A percentile compares a stretch with the other conserved stretches of the same genome.
Conservation (phyloP, 2,113 vertebrate species). For the Protobothrops flavoviridis region DNA sequence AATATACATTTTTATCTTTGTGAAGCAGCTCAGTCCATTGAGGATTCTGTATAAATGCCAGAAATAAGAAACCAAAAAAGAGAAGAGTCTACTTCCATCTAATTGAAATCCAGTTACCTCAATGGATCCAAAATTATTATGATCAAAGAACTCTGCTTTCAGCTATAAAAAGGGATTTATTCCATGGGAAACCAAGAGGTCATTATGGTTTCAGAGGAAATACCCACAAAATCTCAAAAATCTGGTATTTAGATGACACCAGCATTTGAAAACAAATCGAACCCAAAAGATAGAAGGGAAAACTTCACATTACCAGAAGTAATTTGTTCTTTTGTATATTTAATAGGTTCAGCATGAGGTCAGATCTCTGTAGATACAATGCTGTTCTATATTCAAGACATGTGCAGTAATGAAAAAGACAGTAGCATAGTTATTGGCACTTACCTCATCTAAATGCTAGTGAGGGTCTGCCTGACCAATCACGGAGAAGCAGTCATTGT, state of each 20-base stretch:
- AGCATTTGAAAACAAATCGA: conserved; percentile 16
- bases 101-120: conserved; percentile 49
- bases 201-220: conserved; percentile 36
- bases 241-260: conserved; percentile 39
- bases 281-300: neutral
- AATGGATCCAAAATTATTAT: conserved; percentile 55
- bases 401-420: neutral
- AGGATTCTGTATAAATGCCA: conserved; percentile 54
- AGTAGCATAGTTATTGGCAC: neutral
- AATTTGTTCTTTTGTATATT: conserved; percentile 8
- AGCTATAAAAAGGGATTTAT: conserved; percentile 35
- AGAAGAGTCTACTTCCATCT: conserved; percentile 49
- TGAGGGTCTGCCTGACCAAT: neutral
- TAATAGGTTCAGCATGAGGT: neutral
- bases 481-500: neutral
- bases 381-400: neutral
- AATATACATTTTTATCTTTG: conserved; percentile 51
- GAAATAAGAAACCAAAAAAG: neutral
- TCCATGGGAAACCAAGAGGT: conserved; percentile 43
- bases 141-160: conserved; percentile 53
- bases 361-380: neutral
- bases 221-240: conserved; percentile 35
- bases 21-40: conserved; percentile 54
- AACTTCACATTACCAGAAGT: conserved; percentile 9
- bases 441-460: neutral